Evolutionary conservation across 2,888 invertebrate species (phyloP), one percentile per base, ranked within the genome.

Genomic region (Imbricaverruca yamaguchii): DNA sequence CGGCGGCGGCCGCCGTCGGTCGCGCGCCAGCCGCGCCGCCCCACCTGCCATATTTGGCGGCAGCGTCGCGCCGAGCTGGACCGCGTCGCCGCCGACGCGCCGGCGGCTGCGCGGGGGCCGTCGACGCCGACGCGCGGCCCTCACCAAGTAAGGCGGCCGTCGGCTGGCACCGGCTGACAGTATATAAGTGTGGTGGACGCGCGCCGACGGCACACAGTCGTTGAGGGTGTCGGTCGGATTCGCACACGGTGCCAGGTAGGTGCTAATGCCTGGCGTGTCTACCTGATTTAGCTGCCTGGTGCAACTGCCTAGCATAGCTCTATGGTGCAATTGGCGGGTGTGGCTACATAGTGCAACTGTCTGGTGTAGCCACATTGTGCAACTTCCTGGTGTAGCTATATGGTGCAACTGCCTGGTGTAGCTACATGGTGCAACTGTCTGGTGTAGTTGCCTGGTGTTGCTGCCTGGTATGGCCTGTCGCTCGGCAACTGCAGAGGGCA

Each of bases 81-180:
- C 18, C 7, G 61, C 61, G 61, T 61, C 61, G 61, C 4, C 61
- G 7, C 69, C 69, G 69, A 69, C 69, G 39, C 69, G 69, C 15
- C 15, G 69, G 15, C 39, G 67, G 69, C 69, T 69, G 69, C 69
- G 69, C 69, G 69, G 12, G 25, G 25, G 12, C 18, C 39, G 69
- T 69, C 69, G 69, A 13, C 25, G 39, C 39, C 69, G 69, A 69
- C 69, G 69, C 12, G 7, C 7, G n/a, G 39, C 6, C 69, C 69
- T 23, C 69, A 69, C 69, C 69, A 69, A 69, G 69, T 69, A 69
- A 69, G 69, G 69, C 12, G 25, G 39, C 12, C 69, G 69, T 39
- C 69, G 69, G 69, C 12, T 69, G 25, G 69, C 69, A 69, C 39
- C 15, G 15, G 25, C 23, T 39, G 69, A 39, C 2, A 39, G 69